Base-by-base conservation (phyloP, 1,140 invertebrate species). In the Neodiprion fabricii region DNA sequence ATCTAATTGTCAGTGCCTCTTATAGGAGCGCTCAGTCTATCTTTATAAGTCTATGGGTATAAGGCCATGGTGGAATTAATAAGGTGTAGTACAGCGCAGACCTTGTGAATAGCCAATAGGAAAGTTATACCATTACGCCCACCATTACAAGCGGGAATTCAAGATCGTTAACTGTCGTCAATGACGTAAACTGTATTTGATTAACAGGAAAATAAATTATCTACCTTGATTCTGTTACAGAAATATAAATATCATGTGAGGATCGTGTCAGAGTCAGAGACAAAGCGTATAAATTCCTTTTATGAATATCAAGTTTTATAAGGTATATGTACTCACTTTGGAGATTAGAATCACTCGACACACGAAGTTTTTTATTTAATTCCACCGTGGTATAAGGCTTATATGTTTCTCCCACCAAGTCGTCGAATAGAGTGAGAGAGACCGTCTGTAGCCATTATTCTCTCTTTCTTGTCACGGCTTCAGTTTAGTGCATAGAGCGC, bases 1-100 rank as follows among this genome's bases (percentile, higher is more conserved):
- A 21, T 21, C 0, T 21, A 21, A 21, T 21, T 21, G 17, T 21
- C 17, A 21, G 17, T 21, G 17, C 17, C 17, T 21, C 17, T 21
- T 21, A 21, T 21, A 21, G 17, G 17, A 21, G 17, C 17, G 17
- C 0, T 21, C 17, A 21, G 17, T 21, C 17, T 21, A 21, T 21
- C 17, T 21, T 21, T 21, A 21, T 21, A 21, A 21, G 17, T 21
- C 17, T 21, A 21, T 21, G 17, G 17, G 17, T 17, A 17, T 17
- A 17, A 17, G 17, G 17, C 17, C 61, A 65, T 65, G 12, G 3
- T 65, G 61, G 61, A 65, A 65, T 14, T 65, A 65, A 65, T 17
- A 65, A 65, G 61, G 61, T 65, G 61, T 65, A 65, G 61, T 65
- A 65, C 17, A 3, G 61, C 61, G 61, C 61, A 65, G 12, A 65